Conservation (phyloP, 2,888 invertebrate genomes). For the Cataglyphis livida region DNA sequence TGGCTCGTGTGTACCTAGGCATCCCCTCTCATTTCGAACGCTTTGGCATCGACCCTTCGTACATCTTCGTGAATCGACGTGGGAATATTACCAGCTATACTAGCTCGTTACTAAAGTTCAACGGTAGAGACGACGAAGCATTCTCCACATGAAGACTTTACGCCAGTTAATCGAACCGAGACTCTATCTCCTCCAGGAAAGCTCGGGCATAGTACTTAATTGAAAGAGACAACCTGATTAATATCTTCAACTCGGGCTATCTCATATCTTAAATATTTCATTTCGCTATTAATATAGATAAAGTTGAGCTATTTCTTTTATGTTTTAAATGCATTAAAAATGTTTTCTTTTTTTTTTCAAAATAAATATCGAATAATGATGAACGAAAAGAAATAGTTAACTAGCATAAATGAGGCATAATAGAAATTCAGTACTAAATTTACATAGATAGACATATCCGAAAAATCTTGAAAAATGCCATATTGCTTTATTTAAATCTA, state of each 20-base stretch:
- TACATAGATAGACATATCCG: neutral
- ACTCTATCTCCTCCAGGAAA: constrained; percentile 9
- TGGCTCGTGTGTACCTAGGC: constrained; percentile 23
- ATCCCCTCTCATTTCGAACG: constrained; percentile 11
- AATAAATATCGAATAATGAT: neutral
- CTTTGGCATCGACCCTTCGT: constrained; percentile 34
- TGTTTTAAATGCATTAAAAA: neutral
- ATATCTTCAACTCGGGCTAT: neutral
- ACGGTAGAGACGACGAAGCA: constrained; percentile 61
- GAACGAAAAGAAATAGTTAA: neutral
- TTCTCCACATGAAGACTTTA: constrained; percentile 60
- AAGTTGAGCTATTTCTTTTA: constrained; percentile 8
- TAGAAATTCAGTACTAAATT: neutral
- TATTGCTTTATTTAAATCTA: neutral
- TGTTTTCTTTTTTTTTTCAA: neutral
- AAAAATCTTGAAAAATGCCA: neutral
- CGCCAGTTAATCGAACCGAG: constrained; percentile 71
- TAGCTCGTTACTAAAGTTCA: constrained; percentile 73
- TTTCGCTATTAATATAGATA: neutral
- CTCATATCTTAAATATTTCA: neutral
- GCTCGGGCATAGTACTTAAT: constrained; percentile 54
- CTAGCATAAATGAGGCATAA: neutral
- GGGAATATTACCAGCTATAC: constrained; percentile 73
- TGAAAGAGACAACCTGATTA: constrained; percentile 48
- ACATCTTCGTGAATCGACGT: constrained; percentile 57